Evolutionary conservation across 2,113 vertebrate genomes (phyloP).

Genomic region (Micromys minutus): DNA sequence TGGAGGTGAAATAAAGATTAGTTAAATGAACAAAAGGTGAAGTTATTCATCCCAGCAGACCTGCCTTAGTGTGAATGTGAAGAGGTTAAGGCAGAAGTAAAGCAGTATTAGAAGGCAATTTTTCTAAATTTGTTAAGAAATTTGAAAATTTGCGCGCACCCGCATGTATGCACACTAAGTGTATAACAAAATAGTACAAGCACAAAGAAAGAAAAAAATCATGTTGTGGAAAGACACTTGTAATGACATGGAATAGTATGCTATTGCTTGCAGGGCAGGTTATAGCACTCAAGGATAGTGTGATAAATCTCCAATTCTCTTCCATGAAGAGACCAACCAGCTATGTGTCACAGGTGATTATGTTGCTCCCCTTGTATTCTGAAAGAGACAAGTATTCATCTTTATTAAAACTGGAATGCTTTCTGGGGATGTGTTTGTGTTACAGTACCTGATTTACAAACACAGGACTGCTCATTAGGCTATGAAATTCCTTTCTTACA

Average conservation of each 20-base stretch:
- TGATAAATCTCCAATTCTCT: not conserved
- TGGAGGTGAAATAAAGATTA: not conserved
- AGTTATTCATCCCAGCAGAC: not conserved
- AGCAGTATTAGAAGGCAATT: not conserved
- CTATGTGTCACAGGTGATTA: not conserved
- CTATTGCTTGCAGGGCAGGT: not conserved
- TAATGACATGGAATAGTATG: not conserved
- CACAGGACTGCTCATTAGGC: not conserved
- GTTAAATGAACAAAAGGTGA: not conserved
- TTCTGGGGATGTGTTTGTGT: not conserved
- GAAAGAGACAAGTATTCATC: not conserved
- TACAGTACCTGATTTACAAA: not conserved
- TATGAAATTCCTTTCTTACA: not conserved
- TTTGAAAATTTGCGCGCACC: too few species aligned
- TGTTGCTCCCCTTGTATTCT: not conserved
- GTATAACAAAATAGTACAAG: not conserved
- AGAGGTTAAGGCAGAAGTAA: slow-evolving; percentile 12
- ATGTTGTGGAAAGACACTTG: slow-evolving; percentile 4
- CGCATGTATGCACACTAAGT: not conserved
- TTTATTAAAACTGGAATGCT: not conserved
- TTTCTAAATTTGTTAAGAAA: not conserved
- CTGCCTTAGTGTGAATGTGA: not conserved
- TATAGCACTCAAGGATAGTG: not conserved
- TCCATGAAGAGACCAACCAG: not conserved
- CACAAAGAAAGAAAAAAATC: not conserved